These are phyloP conservation scores for Emberiza fucata DNA, from an alignment of 2,113 vertebrate species.

Conservation along the genomic window DNA sequence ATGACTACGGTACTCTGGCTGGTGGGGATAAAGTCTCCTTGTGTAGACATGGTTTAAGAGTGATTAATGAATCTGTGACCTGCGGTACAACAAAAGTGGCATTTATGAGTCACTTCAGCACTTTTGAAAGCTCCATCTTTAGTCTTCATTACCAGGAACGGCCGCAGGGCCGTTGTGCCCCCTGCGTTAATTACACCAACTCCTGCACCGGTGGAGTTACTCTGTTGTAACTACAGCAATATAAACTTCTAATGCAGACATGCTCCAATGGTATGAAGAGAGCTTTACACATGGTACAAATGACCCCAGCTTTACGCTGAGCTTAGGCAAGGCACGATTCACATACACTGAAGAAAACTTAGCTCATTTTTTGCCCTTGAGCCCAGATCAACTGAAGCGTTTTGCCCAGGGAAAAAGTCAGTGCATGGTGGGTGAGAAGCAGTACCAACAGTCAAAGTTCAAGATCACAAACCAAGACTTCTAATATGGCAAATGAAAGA, in stretches of 20 bases:
- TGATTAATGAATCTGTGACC: constrained; percentile 22
- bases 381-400: fast-evolving
- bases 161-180: not conserved
- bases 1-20: not conserved
- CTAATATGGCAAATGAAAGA: not conserved
- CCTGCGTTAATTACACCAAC: not conserved
- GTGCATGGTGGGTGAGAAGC: not conserved
- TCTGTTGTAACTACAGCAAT: not conserved
- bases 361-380: not conserved
- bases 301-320: not conserved
- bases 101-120: not conserved
- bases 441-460: not conserved
- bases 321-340: not conserved
- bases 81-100: fast-evolving
- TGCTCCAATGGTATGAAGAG: not conserved
- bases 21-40: not conserved
- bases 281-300: not conserved
- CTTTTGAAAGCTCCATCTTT: constrained; percentile 40
- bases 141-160: constrained; percentile 26
- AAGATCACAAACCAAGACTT: not conserved
- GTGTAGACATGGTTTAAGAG: not conserved
- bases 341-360: not conserved
- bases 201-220: not conserved
- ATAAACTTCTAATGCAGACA: constrained; percentile 23
- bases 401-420: not conserved